These are phyloP conservation scores for Plectrocnemia conspersa DNA, from an alignment of 1,140 invertebrate species.

Conservation along the genomic window DNA sequence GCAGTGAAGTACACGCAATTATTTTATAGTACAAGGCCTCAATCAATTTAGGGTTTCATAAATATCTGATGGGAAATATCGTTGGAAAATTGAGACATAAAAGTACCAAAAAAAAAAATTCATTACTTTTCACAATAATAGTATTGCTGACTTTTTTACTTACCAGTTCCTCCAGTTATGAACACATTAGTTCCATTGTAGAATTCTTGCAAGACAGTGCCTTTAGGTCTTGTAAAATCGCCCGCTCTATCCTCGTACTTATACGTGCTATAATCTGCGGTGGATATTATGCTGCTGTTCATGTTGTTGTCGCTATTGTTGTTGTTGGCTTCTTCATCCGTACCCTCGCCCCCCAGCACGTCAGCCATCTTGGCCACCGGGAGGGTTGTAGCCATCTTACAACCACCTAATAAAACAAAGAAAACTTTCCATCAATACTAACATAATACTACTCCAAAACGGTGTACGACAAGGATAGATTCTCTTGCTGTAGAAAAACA, in stretches of 20 bases:
- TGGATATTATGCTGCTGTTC: constrained; percentile 5
- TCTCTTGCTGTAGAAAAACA: not conserved
- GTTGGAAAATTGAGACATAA: no score
- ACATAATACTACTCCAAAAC: not conserved
- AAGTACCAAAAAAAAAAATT: no score
- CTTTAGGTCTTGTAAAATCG: not conserved
- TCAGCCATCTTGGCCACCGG: constrained; percentile 14
- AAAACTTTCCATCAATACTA: not conserved
- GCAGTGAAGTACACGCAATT: no score
- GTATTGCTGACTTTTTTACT: no score
- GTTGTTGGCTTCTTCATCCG: constrained; percentile 15
- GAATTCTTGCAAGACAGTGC: constrained; percentile 48
- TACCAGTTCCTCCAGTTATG: constrained; percentile 65
- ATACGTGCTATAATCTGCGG: not conserved
- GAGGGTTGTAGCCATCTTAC: constrained; percentile 11
- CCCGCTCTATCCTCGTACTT: constrained; percentile 10
- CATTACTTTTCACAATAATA: no score
- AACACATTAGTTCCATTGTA: constrained; percentile 58
- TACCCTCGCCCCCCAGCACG: not conserved
- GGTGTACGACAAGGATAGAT: not conserved
- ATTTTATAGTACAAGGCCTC: no score
- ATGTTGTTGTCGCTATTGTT: constrained; percentile 12
- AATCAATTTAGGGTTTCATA: no score
- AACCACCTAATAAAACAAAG: no score
- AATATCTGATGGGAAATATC: no score